Base-by-base conservation (phyloP, 2,113 vertebrate genomes). In the Istiophorus platypterus region DNA sequence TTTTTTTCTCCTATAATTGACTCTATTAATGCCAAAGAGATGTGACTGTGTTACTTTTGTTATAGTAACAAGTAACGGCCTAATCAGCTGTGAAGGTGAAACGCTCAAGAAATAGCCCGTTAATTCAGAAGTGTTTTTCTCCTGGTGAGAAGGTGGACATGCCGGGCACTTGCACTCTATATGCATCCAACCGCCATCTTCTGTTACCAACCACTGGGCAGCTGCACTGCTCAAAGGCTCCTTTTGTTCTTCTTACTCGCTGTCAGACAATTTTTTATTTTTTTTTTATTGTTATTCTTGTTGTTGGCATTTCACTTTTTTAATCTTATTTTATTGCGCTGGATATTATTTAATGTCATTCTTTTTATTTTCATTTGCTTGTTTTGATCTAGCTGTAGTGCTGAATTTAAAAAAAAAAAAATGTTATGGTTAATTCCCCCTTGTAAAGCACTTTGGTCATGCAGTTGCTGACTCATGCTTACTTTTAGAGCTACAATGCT, bases 61-160 rank as follows among this genome's bases (percentile, higher is more conserved):
- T 45, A 2, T 17, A 49, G 14, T 68, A 54, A 73, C 24, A 24
- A 69, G 5, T 11, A 31, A 57, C 58, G 49, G 64, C 29, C 31
- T 73, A 57, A 88, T 86, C 78, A 88, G 67, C 51, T 68, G 72
- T 86, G 76, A 87, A 88, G 85, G 76, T 87, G 45, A 87, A 85
- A 63, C 59, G 49, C 4, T 66, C 22, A 39, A 47, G 9, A 18
- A 76, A 63, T 26, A 34, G 34, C 52, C 7, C 17, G 6, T 47
- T 45, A 37, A 18, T 34, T 39, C 14, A 27, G 6, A 54, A 62
- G 24, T 26, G 4, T 59, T 70, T 70, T 37, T 57, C 52, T 59
- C 29, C 42, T 39, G 54, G n/a, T 41, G 57, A 45, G 34, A 37
- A 1, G 34, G 2, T 24, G 29, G 45, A 69, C 26, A 49, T 27